Evolutionary conservation across 2,888 invertebrate genomes (phyloP), one percentile per base, ranked within the genome.

Genomic region (Drepana falcataria): DNA sequence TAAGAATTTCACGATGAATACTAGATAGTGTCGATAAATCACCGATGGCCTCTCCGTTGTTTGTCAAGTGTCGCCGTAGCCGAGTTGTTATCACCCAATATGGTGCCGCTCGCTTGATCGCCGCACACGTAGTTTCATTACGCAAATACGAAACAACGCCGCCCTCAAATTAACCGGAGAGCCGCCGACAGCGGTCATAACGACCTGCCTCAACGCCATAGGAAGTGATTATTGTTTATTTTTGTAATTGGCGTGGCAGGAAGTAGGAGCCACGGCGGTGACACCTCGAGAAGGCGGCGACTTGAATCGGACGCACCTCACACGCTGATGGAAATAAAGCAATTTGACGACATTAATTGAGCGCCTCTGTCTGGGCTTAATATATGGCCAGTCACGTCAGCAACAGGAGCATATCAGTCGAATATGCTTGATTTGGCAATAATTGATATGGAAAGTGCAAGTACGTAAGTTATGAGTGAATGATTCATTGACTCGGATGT

Each of bases 151-250:
- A 73, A 71, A 76, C 64, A 68, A 64, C 69, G 70, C 79, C 79
- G 80, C 79, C 80, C 76, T 83, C 73, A 83, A 83, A 86, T 88
- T 87, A 88, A 77, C 64, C 61, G 62, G 65, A 59, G 57, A 58
- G 68, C 71, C 75, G 79, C 80, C 77, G 75, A 70, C 75, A 68
- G 60, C 64, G 69, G 66, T 64, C 71, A 76, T 77, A 79, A 83
- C 81, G 78, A 81, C 75, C 74, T 77, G 75, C 79, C 79, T 76
- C 68, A 75, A 75, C 70, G 66, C 66, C 79, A 71, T 75, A 89
- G 89, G 90, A 90, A 90, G 89, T 84, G 83, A 87, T 85, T 87
- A 87, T 83, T 89, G 85, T 89, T 89, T 87, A 88, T 85, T 87
- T 83, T 83, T 80, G 77, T 86, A 89, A 90, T 87, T 85, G 79